Base-by-base conservation (phyloP, 2,888 invertebrate species). In the Argynnis bischoffii region DNA sequence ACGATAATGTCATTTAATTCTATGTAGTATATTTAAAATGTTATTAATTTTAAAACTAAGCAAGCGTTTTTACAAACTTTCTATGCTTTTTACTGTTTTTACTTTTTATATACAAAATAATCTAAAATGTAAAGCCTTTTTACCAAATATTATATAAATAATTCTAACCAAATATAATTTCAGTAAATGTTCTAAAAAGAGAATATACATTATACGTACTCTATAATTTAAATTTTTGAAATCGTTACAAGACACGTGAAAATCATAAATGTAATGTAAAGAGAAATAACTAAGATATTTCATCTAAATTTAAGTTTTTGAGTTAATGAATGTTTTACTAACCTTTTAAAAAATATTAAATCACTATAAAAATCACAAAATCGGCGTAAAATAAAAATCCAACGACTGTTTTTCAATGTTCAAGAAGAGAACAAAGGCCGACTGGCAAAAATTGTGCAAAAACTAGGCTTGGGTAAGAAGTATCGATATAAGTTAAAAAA, bases 201-300 rank as follows among this genome's bases (percentile, higher is more conserved):
- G 11, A 41, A 41, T 41, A 8, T 14, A 26, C 16, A 57, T 6
- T 57, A 6, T 59, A n/a, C n/a, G n/a, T n/a, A 5, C 3, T 11
- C 5, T 6, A 47, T n/a, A 26, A 21, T 59, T 59, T 26, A 26
- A 59, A 59, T 48, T 59, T 26, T n/a, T 13, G 31, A 59, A 59
- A 59, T 31, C 59, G 48, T 59, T 59, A 59, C 11, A 5, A 26
- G 13, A 48, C 59, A 59, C 59, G 59, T 59, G 59, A 59, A n/a
- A 26, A 8, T 26, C 18, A 6, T 26, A 47, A 2, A 31, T 16
- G 14, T 26, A 48, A 48, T 21, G 16, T 13, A 31, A 26, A 26
- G n/a, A 3, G 26, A 31, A 16, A n/a, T n/a, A n/a, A 59, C 31
- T n/a, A n/a, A 11, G 31, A 59, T 35, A n/a, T n/a, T 48, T 2